These are phyloP conservation scores for Todiramphus chloris DNA, from an alignment of 2,113 vertebrate genomes.

Conservation along the genomic window DNA sequence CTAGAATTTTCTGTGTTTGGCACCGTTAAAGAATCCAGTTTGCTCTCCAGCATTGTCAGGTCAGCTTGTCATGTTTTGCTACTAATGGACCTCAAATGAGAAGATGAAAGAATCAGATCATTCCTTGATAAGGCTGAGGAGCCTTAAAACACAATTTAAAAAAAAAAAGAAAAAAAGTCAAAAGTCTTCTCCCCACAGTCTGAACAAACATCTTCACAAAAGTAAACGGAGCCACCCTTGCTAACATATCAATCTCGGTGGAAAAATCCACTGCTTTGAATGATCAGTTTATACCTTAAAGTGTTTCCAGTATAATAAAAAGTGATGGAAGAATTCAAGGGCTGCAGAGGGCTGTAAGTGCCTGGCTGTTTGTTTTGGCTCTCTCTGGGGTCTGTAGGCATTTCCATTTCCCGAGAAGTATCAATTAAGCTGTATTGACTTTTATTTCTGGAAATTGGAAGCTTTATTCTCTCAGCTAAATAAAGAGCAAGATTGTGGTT, in stretches of 20 bases:
- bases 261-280: constrained; percentile 49
- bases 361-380: constrained; percentile 55
- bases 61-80: neutral
- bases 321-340: constrained; percentile 56
- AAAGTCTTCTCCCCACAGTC: neutral
- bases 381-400: constrained; percentile 1
- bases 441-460: constrained; percentile 63
- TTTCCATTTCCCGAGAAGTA: constrained; percentile 63
- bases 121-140: neutral
- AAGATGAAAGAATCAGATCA: constrained; percentile 20
- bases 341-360: constrained; percentile 19
- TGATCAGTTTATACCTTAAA: constrained; percentile 42
- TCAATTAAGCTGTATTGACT: constrained; percentile 56
- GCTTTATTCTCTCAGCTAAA: constrained; percentile 28
- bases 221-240: neutral
- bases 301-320: constrained; percentile 56
- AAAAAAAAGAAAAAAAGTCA: neutral
- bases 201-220: constrained; percentile 13
- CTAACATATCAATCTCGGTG: constrained; percentile 6
- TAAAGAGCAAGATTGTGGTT: constrained; percentile 2
- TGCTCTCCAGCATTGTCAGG: neutral
- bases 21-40: neutral
- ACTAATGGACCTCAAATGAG: neutral
- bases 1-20: neutral
- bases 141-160: neutral